phyloP scores from a whole-genome alignment of 2,888 invertebrate species.

The Lymantria monacha region DNA sequence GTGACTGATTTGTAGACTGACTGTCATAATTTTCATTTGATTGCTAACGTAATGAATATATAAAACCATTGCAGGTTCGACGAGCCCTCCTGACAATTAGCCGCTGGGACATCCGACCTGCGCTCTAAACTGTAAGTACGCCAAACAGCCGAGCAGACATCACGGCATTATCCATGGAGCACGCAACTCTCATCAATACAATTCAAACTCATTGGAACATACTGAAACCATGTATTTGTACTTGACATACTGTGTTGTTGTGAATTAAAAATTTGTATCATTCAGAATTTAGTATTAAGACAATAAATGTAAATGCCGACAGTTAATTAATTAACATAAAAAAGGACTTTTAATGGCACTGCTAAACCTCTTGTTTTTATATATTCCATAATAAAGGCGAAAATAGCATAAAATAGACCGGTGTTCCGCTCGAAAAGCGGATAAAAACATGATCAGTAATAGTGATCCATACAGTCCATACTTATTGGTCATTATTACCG shows the following conservation, averaged over 20 bases:
- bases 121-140: constrained; percentile 87
- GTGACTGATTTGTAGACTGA: too few relatives aligned
- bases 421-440: too few relatives aligned
- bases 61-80: constrained; percentile 65
- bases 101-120: constrained; percentile 85
- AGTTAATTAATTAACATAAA: neutral
- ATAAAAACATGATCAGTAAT: too few relatives aligned
- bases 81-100: constrained; percentile 89
- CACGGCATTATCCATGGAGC: constrained; percentile 42
- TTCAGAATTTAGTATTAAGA: neutral
- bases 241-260: neutral
- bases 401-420: too few relatives aligned
- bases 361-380: too few relatives aligned
- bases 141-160: constrained; percentile 56
- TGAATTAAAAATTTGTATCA: neutral
- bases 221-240: neutral
- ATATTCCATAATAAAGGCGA: too few relatives aligned
- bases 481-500: too few relatives aligned
- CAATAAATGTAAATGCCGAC: neutral
- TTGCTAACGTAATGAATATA: neutral
- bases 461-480: too few relatives aligned
- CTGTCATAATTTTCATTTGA: too few relatives aligned
- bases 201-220: constrained; percentile 1
- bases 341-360: too few relatives aligned
- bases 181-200: constrained; percentile 6